phyloP scores from a whole-genome alignment of 2,888 invertebrate genomes.

The Cremastobaeus sp. region DNA sequence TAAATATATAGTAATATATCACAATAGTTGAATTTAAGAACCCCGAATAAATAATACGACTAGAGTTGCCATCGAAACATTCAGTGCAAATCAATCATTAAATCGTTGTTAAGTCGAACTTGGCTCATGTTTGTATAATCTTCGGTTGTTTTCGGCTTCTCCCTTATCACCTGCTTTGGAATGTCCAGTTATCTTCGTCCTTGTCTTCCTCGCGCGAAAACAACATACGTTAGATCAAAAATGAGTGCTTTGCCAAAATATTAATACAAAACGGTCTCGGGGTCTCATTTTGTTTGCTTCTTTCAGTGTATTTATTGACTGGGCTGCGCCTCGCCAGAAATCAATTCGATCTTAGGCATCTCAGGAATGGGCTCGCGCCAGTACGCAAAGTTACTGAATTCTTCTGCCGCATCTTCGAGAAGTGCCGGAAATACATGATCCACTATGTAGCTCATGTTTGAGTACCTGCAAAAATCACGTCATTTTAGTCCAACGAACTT shows the following conservation, averaged over 20 bases:
- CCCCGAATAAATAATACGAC: conserved; percentile 40
- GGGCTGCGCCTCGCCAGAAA: conserved; percentile 50
- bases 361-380: conserved; percentile 93
- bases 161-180: neutral
- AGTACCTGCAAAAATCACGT: conserved; percentile 88
- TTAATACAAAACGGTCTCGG: neutral
- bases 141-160: conserved; percentile 3
- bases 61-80: conserved; percentile 29
- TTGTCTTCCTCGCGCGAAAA: no score
- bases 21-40: conserved; percentile 34
- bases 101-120: conserved; percentile 27
- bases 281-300: neutral
- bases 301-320: conserved; percentile 19
- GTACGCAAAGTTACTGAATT: conserved; percentile 92
- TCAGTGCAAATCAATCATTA: conserved; percentile 15
- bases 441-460: conserved; percentile 94
- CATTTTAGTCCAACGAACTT: neutral
- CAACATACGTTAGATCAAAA: neutral
- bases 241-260: conserved; percentile 1
- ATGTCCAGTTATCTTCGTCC: no score
- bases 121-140: no score
- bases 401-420: conserved; percentile 81
- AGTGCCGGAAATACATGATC: conserved; percentile 97
- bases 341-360: conserved; percentile 72
- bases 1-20: conserved; percentile 32